These are phyloP conservation scores for Sprattus sprattus DNA, from an alignment of 2,113 vertebrate species.

Conservation along the genomic window DNA sequence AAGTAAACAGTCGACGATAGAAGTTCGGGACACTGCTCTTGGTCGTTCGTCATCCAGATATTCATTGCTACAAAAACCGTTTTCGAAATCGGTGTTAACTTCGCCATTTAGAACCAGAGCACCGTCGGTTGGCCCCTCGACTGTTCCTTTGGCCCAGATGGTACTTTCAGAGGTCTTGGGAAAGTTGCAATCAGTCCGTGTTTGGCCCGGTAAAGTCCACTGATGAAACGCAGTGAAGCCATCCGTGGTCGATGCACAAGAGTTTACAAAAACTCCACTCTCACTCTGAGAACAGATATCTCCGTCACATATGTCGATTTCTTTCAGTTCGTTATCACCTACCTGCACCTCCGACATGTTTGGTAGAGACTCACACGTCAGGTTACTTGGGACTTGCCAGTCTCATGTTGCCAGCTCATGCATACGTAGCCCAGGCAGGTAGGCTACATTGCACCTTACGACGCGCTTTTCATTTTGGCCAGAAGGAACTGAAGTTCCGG, in stretches of 20 bases:
- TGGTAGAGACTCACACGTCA: not conserved
- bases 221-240: conserved; percentile 60
- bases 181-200: not conserved
- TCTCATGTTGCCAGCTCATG: not conserved
- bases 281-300: conserved; percentile 57
- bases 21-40: conserved; percentile 56
- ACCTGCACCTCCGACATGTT: conserved; percentile 59
- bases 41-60: conserved; percentile 30
- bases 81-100: conserved; percentile 27
- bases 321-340: conserved; percentile 60
- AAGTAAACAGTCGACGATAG: conserved; percentile 88
- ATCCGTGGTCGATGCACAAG: conserved; percentile 43
- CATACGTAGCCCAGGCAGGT: not conserved
- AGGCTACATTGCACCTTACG: not conserved
- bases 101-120: not conserved
- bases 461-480: conserved; percentile 13
- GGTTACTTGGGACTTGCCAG: not conserved
- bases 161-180: not conserved
- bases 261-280: conserved; percentile 61
- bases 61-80: conserved; percentile 42
- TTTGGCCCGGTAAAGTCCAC: conserved; percentile 50
- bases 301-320: conserved; percentile 70
- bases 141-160: not conserved
- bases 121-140: not conserved
- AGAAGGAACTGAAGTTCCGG: conserved; percentile 64